Conservation (phyloP, 2,113 vertebrate species). For the Manacus vitellinus region DNA sequence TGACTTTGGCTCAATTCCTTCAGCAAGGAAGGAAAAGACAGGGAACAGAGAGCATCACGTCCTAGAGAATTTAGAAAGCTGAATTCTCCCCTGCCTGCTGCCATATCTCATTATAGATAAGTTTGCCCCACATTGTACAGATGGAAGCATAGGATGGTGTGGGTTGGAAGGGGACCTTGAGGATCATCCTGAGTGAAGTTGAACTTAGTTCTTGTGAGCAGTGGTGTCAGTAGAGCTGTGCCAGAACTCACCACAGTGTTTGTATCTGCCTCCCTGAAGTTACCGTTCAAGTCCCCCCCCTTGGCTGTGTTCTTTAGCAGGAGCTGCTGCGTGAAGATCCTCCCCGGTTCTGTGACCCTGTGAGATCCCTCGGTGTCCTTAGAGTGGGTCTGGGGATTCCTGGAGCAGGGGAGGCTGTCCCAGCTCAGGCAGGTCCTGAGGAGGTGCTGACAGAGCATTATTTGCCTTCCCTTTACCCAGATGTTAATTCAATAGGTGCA, state of each 20-base stretch:
- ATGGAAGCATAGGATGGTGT: background rate
- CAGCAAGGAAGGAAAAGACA: background rate
- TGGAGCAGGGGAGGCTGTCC: background rate
- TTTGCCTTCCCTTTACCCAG: background rate
- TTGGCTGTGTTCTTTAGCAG: background rate
- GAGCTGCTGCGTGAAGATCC: background rate
- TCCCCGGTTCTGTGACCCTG: too few species aligned
- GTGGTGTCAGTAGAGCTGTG: background rate
- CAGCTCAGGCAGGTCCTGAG: background rate
- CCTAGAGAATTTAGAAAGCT: background rate
- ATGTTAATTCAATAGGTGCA: background rate
- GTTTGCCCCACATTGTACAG: background rate
- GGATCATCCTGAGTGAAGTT: background rate
- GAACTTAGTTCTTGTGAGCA: background rate
- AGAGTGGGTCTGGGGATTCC: rapidly evolving
- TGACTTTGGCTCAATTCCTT: background rate
- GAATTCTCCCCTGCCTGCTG: background rate
- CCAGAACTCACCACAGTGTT: background rate
- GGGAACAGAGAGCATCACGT: background rate
- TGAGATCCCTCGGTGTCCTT: too few species aligned
- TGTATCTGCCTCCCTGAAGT: background rate
- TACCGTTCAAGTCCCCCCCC: background rate
- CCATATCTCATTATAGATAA: background rate
- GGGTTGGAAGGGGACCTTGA: background rate
- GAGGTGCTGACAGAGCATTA: background rate